Evolutionary conservation across 2,113 vertebrate genomes (phyloP).

Genomic region (Climacteris rufus): DNA sequence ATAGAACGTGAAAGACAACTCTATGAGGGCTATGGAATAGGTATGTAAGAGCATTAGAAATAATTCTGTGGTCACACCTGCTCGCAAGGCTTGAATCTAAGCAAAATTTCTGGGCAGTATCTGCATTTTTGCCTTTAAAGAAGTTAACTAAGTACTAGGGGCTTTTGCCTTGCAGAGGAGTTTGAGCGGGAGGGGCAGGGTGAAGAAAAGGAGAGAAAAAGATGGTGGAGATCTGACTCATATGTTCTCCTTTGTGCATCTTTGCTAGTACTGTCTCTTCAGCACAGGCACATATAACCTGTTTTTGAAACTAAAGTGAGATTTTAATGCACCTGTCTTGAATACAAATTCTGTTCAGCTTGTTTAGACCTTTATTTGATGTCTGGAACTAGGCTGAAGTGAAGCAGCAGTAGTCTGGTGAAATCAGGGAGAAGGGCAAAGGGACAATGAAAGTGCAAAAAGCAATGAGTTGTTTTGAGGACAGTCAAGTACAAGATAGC

Average conservation of each 20-base stretch:
- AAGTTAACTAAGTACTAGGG: not conserved
- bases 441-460: not conserved
- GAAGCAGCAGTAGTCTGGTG: not conserved
- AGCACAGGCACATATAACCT: not conserved
- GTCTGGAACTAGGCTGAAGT: not conserved
- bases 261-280: not conserved
- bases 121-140: not conserved
- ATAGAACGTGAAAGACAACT: conserved; percentile 82
- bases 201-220: not conserved
- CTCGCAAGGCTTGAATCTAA: not conserved
- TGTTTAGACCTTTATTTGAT: not conserved
- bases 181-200: not conserved
- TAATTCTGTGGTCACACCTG: not conserved
- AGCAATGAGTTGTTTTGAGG: not conserved
- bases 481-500: not conserved
- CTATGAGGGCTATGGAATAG: conserved; percentile 84
- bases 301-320: not conserved
- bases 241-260: not conserved
- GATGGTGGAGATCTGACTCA: not conserved
- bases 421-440: not conserved
- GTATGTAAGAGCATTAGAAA: conserved; percentile 61
- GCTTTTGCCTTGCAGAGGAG: not conserved
- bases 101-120: not conserved
- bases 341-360: not conserved
- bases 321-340: not conserved